A percentile compares a stretch with the other conserved stretches of the same genome.
Evolutionary conservation across 2,888 invertebrate genomes (phyloP).

Genomic region (Hofmannophila pseudospretella): DNA sequence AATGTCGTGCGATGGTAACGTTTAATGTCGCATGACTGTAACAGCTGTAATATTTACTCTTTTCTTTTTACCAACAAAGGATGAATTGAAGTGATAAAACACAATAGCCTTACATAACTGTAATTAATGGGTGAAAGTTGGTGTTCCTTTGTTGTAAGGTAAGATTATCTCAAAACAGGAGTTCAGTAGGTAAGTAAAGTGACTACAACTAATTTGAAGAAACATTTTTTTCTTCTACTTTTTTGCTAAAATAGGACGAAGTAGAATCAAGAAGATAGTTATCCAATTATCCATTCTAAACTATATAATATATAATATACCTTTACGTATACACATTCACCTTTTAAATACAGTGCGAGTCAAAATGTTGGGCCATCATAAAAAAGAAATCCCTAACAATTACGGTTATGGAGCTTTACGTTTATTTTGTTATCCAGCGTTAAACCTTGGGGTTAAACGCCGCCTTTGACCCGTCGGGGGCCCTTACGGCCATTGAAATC

Average conservation of each 20-base stretch:
- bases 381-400: neutral
- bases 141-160: conserved; percentile 4
- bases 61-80: neutral
- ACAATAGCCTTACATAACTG: conserved; percentile 2
- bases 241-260: conserved; percentile 1
- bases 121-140: conserved; percentile 2
- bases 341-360: conserved; percentile 6
- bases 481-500: neutral
- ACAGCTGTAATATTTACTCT: conserved; percentile 1
- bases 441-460: neutral
- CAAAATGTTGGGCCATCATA: conserved; percentile 3
- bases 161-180: conserved; percentile 4
- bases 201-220: conserved; percentile 4
- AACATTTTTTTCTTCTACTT: conserved; percentile 5
- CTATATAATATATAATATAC: neutral
- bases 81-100: conserved; percentile 1
- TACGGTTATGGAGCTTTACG: neutral
- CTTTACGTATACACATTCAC: conserved; percentile 6
- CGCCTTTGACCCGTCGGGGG: neutral
- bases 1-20: neutral
- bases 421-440: neutral
- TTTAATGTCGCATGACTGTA: conserved; percentile 1
- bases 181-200: conserved; percentile 7
- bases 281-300: conserved; percentile 2
- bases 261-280: conserved; percentile 2